Percentiles rank a stretch among this genome's conserved stretches.
Conservation (phyloP, 2,797 vertebrate genomes). For the Echiichthys vipera region DNA sequence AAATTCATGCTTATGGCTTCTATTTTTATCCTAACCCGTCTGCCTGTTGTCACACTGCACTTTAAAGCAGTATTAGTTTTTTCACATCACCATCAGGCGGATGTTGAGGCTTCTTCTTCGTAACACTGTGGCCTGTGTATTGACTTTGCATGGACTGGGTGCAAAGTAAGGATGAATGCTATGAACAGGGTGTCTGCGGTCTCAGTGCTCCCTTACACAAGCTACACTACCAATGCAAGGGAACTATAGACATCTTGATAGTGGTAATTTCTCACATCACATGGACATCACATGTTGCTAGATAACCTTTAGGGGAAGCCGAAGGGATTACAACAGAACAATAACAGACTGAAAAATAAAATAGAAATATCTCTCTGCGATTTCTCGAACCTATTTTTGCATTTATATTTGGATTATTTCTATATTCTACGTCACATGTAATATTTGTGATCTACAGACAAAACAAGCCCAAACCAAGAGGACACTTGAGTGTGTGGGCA, state of each 20-base stretch:
- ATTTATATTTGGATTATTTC: not conserved
- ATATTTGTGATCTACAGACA: not conserved
- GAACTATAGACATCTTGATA: conserved; percentile 3
- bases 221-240: not conserved
- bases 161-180: conserved; percentile 15
- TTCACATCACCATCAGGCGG: conserved; percentile 13
- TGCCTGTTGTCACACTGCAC: not conserved
- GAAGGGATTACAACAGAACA: not conserved
- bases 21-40: not conserved
- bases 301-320: too few relatives aligned
- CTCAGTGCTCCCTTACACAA: not conserved
- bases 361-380: not conserved
- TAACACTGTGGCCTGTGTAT: conserved; percentile 52
- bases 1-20: not conserved
- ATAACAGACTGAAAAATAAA: not conserved
- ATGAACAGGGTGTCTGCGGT: not conserved
- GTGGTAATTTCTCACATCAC: conserved; percentile 25
- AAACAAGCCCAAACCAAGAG: not conserved
- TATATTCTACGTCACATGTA: not conserved
- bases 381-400: not conserved
- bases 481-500: not conserved
- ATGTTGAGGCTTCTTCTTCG: conserved; percentile 10
- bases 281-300: conserved; percentile 28
- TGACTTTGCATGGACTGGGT: not conserved
- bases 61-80: not conserved